Evolutionary conservation across 2,888 invertebrate genomes (phyloP).

Genomic region (Drosophila eohydei): DNA sequence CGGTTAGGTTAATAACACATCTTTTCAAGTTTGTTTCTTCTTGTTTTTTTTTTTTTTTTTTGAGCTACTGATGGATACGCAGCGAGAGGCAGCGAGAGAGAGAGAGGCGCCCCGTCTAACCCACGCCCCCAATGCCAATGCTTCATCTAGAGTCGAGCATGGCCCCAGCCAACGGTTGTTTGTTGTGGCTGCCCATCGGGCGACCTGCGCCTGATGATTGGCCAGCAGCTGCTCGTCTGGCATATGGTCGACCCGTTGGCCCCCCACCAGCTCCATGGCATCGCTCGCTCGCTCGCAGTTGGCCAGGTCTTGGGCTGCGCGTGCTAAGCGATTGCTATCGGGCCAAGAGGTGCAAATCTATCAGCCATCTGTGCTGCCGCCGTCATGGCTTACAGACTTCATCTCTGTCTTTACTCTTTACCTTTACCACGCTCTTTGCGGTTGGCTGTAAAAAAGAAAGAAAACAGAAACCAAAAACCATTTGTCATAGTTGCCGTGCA

Average conservation of each 20-base stretch:
- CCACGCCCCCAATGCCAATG: conserved; percentile 12
- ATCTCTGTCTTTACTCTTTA: not conserved
- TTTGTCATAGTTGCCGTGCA: conserved; percentile 53
- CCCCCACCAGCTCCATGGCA: not conserved
- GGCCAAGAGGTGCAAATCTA: conserved; percentile 31
- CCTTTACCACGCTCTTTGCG: conserved; percentile 42
- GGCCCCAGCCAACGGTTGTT: conserved; percentile 38
- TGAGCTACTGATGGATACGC: conserved; percentile 35
- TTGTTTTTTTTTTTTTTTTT: not conserved
- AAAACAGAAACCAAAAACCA: conserved; percentile 7
- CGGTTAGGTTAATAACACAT: conserved; percentile 74
- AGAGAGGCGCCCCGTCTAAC: conserved; percentile 9
- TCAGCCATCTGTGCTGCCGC: conserved; percentile 41
- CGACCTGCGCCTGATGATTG: conserved; percentile 30
- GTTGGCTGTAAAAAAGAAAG: conserved; percentile 36
- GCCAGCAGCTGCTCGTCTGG: conserved; percentile 13
- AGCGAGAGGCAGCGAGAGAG: not conserved
- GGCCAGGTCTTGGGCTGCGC: not conserved
- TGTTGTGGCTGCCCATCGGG: conserved; percentile 25
- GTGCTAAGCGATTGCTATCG: conserved; percentile 11
- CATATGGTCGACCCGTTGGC: not conserved
- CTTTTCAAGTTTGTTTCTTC: conserved; percentile 27
- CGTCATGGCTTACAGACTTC: conserved; percentile 62
- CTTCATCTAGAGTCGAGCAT: conserved; percentile 2
- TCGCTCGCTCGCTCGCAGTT: conserved; percentile 1